Evolutionary conservation across 92 coral and sea anemone genomes (phyloP).

Genomic region (Palythoa grandiflora): DNA sequence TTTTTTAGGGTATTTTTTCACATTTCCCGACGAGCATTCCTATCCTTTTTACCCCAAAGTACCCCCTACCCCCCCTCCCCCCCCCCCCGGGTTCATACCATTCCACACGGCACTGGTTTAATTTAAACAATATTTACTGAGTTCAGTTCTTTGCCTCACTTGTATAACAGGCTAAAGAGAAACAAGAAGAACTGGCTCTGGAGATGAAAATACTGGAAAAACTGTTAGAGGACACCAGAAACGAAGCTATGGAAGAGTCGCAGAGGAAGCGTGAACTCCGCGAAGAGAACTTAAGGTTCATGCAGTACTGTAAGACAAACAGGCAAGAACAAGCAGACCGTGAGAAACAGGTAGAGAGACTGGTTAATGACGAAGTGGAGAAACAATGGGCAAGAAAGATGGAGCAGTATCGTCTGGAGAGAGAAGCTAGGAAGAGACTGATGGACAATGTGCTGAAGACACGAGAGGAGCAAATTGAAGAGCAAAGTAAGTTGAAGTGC

Average conservation of each 20-base stretch:
- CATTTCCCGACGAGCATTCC: too few relatives aligned
- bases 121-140: too few relatives aligned
- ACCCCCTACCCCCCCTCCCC: too few relatives aligned
- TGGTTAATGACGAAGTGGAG: slow-evolving; percentile 92
- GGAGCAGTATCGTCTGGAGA: slow-evolving; percentile 80
- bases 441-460: slow-evolving; percentile 88
- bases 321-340: slow-evolving; percentile 87
- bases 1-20: too few relatives aligned
- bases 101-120: too few relatives aligned
- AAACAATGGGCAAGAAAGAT: slow-evolving; percentile 90
- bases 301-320: slow-evolving; percentile 93
- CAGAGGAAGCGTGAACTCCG: slow-evolving; percentile 93
- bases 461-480: slow-evolving; percentile 84
- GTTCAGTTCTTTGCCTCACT: too few relatives aligned
- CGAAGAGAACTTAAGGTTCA: slow-evolving; percentile 94
- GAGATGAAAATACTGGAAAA: slow-evolving; percentile 94
- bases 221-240: slow-evolving; percentile 93
- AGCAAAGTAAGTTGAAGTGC: slow-evolving; percentile 76
- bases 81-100: too few relatives aligned
- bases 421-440: slow-evolving; percentile 86
- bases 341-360: slow-evolving; percentile 81
- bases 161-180: slow-evolving; percentile 83
- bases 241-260: slow-evolving; percentile 89
- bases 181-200: slow-evolving; percentile 91
- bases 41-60: too few relatives aligned